Evolutionary conservation across 2,797 vertebrate genomes (phyloP).

Genomic region (Characodon lateralis): DNA sequence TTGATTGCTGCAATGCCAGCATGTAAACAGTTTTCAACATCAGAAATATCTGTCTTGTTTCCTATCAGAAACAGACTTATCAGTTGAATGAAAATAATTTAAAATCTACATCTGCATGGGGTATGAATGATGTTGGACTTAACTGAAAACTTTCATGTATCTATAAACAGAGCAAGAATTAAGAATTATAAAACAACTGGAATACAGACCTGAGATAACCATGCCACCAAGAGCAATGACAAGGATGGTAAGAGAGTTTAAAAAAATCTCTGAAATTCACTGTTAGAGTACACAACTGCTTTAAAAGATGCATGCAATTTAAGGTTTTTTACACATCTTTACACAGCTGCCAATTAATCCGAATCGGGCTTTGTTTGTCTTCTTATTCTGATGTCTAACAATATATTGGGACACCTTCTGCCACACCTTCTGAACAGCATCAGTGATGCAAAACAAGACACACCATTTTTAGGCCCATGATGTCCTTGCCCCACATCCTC

Average conservation of each 20-base stretch:
- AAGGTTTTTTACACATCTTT: not conserved
- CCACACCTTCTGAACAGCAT: not conserved
- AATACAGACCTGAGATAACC: not conserved
- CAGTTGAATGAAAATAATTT: not conserved
- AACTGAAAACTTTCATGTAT: no score
- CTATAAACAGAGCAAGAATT: not conserved
- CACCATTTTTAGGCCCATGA: not conserved
- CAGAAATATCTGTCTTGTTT: no score
- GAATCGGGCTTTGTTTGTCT: no score
- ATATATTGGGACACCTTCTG: not conserved
- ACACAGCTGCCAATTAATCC: not conserved
- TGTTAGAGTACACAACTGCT: no score
- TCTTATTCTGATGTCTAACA: not conserved
- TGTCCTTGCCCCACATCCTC: slow-evolving; percentile 7
- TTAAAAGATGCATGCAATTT: not conserved
- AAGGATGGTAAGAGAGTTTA: not conserved
- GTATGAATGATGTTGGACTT: no score
- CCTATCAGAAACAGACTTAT: not conserved
- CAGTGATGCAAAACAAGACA: no score
- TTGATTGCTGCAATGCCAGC: not conserved
- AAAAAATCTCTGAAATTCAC: not conserved
- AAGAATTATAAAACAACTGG: not conserved
- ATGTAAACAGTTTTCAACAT: not conserved
- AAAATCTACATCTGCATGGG: not conserved
- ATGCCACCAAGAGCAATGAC: no score